Evolutionary conservation across 2,797 vertebrate genomes (phyloP), one percentile per base, ranked within the genome.

Genomic region (Betta splendens): DNA sequence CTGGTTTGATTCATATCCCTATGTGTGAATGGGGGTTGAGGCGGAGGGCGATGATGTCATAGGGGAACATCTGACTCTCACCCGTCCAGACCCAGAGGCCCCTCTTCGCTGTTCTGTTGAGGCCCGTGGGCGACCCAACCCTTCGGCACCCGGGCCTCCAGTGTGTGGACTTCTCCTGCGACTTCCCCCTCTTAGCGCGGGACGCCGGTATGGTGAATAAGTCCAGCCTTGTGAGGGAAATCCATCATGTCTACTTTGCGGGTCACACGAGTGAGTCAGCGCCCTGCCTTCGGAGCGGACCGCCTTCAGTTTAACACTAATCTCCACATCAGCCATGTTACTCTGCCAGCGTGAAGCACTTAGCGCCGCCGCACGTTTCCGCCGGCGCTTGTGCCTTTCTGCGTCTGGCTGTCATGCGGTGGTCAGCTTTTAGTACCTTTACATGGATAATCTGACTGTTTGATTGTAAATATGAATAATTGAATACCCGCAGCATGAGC

Each of bases 211-310:
- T 61, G 68, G 70, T 62, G 42, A 71, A 67, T 72, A 67, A 80
- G 57, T 65, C 53, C 55, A 61, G 72, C 60, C 29, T 43, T 38
- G 15, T 1, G 21, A 31, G 45, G 54, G 58, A 58, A 57, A 58
- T 48, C 54, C 2, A 28, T 64, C 64, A 51, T 56, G 59, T 75
- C 49, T 64, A 64, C 58, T 68, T n/a, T 16, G 37, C 50, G 39
- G 66, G 73, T 68, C 66, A 58, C 57, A 62, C 67, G 65, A 72
- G 66, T 71, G 73, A 77, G 69, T 83, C 75, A 64, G 78, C 68
- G 57, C 40, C n/a, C 40, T 36, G 72, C 68, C 65, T 60, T 54
- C 37, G 64, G 26, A 68, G 69, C 54, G 67, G 61, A 56, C 64
- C 50, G 68, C 56, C 61, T 38, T 53, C 65, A 42, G 29, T 64